Percentiles rank a stretch among this genome's conserved stretches.
These are phyloP conservation scores for Trypoxylus dichotomus DNA, from an alignment of 1,140 invertebrate species.

Conservation along the genomic window DNA sequence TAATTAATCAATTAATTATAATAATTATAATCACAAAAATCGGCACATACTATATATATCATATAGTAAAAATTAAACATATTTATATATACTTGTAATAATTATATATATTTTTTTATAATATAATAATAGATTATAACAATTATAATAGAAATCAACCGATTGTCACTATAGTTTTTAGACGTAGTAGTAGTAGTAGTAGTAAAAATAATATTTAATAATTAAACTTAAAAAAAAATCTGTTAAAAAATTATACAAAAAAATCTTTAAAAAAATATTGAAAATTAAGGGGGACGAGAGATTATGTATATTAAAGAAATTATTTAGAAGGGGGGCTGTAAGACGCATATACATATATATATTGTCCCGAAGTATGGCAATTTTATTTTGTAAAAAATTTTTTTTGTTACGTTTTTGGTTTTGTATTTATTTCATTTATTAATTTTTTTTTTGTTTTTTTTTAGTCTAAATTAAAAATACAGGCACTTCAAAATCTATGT, in stretches of 20 bases:
- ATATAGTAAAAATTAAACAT: slow-evolving; percentile 25
- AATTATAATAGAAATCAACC: slow-evolving; percentile 17
- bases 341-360: background rate
- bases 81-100: slow-evolving; percentile 5
- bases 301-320: too few species aligned
- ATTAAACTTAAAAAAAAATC: slow-evolving; percentile 3
- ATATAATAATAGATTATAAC: slow-evolving; percentile 24
- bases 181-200: background rate
- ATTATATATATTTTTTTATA: slow-evolving; percentile 9
- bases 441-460: background rate
- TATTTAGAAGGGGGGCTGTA: background rate
- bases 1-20: slow-evolving; percentile 20
- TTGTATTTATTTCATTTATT: background rate
- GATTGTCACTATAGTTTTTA: slow-evolving; percentile 9
- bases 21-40: slow-evolving; percentile 33
- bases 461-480: background rate
- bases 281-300: background rate
- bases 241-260: background rate
- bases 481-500: background rate
- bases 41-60: slow-evolving; percentile 24
- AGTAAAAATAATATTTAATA: slow-evolving; percentile 4
- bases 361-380: background rate
- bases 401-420: background rate
- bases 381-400: background rate
- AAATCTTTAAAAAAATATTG: background rate